A percentile compares a stretch with the other conserved stretches of the same genome.
phyloP scores from a whole-genome alignment of 2,888 invertebrate species.

The Parnassius smintheus region DNA sequence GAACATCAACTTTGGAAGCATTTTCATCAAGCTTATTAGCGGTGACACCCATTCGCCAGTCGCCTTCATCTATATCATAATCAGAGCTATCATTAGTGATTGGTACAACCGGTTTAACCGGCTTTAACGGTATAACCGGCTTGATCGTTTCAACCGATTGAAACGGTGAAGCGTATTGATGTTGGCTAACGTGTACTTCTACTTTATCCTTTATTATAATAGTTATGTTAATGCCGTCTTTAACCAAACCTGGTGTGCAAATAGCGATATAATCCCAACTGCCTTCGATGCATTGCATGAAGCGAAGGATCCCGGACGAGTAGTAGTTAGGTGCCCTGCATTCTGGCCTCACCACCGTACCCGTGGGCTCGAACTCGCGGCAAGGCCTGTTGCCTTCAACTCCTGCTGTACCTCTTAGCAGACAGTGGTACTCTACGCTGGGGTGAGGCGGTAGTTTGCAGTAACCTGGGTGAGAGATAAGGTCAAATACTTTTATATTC shows the following conservation, averaged over 20 bases:
- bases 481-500: not conserved
- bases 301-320: constrained; percentile 34
- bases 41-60: constrained; percentile 46
- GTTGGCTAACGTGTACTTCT: constrained; percentile 41
- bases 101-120: constrained; percentile 4
- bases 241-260: constrained; percentile 55
- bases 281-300: constrained; percentile 52
- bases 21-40: constrained; percentile 8
- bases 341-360: constrained; percentile 43
- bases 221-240: constrained; percentile 52
- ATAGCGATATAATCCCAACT: constrained; percentile 48
- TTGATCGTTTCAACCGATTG: not conserved
- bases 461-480: constrained; percentile 39
- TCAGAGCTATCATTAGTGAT: constrained; percentile 13
- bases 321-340: constrained; percentile 56
- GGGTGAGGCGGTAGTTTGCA: constrained; percentile 46
- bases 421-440: constrained; percentile 49
- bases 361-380: constrained; percentile 42
- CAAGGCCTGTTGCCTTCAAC: constrained; percentile 43
- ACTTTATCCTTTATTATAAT: constrained; percentile 50
- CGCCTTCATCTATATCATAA: constrained; percentile 43
- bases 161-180: constrained; percentile 29
- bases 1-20: constrained; percentile 10
- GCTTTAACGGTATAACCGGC: not conserved
- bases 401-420: constrained; percentile 31